Evolutionary conservation across 2,113 vertebrate genomes (phyloP).

Genomic region (Hemiscyllium ocellatum): DNA sequence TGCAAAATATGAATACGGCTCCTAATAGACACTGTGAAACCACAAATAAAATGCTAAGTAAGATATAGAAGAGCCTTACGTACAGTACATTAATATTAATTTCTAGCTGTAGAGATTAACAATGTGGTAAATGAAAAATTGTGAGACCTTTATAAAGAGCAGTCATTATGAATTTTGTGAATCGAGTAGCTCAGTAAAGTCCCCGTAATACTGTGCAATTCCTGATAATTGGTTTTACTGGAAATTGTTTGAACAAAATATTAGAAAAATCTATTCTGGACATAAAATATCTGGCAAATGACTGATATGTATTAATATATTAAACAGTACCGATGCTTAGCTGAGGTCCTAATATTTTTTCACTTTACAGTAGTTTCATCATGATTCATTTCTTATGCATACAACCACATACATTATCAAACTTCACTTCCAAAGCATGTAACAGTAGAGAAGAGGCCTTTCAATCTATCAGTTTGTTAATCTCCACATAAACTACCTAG

Average conservation of each 20-base stretch:
- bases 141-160: not conserved
- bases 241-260: not conserved
- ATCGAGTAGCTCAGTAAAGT: not conserved
- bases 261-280: constrained; percentile 12
- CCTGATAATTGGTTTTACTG: not conserved
- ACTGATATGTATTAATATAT: not conserved
- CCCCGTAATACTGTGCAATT: not conserved
- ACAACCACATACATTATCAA: not conserved
- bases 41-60: not conserved
- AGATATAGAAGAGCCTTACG: not conserved
- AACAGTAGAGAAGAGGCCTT: not conserved
- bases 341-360: not conserved
- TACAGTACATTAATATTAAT: constrained; percentile 11
- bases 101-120: constrained; percentile 26
- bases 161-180: constrained; percentile 3
- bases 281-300: not conserved
- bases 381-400: not conserved
- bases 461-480: not conserved
- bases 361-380: not conserved
- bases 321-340: not conserved
- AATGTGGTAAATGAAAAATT: constrained; percentile 30
- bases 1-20: not conserved
- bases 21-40: not conserved
- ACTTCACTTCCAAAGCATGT: not conserved
- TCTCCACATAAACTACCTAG: not conserved